Conservation (phyloP, 2,888 invertebrate genomes). For the Mantis religiosa region DNA sequence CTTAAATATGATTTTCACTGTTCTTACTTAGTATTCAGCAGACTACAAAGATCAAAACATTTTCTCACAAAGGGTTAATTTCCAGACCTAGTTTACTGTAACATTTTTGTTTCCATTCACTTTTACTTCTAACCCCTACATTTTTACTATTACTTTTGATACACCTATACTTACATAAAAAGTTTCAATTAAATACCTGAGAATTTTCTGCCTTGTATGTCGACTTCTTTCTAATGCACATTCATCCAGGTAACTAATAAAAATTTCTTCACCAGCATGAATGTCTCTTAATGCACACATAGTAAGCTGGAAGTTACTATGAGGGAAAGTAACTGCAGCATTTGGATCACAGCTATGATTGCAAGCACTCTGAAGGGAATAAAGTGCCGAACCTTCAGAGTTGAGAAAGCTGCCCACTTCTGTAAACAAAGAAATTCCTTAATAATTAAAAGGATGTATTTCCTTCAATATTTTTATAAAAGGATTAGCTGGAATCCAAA, state of each 20-base stretch:
- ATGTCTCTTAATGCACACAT: constrained; percentile 70
- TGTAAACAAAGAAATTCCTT: constrained; percentile 25
- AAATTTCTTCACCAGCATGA: constrained; percentile 78
- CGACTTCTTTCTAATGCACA: constrained; percentile 75
- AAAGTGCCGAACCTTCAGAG: constrained; percentile 89
- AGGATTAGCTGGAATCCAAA: too few species aligned
- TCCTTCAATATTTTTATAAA: too few species aligned
- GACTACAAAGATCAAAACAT: too few species aligned
- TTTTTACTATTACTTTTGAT: neutral
- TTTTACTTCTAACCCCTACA: too few species aligned
- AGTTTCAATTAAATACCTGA: constrained; percentile 42
- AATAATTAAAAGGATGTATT: too few species aligned
- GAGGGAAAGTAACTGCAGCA: constrained; percentile 77
- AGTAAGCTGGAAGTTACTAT: constrained; percentile 72
- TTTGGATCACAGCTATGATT: constrained; percentile 93
- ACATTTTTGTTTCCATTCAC: too few species aligned
- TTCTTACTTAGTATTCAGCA: too few species aligned
- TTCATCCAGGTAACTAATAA: constrained; percentile 85
- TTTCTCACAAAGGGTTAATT: too few species aligned
- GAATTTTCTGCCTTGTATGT: constrained; percentile 78
- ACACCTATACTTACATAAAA: too few species aligned
- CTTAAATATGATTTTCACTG: too few species aligned
- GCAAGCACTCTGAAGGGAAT: constrained; percentile 76
- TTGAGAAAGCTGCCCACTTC: constrained; percentile 74
- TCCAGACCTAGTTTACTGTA: too few species aligned